Evolutionary conservation across 92 coral and sea anemone species (phyloP), one percentile per base, ranked within the genome.

Genomic region (Nematostella vectensis): DNA sequence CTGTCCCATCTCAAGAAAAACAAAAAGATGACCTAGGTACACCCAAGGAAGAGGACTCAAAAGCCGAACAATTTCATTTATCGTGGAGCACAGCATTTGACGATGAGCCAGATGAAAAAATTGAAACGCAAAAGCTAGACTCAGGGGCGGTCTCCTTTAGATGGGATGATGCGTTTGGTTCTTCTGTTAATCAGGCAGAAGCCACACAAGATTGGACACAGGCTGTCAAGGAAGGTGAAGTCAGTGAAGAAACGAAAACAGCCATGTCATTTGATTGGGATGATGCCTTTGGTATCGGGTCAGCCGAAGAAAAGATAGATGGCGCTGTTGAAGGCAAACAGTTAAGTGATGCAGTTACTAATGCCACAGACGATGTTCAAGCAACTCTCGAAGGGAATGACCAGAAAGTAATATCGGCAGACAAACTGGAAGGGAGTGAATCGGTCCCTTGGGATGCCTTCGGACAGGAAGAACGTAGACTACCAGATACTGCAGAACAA

Each of bases 231-330:
- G 53, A 17, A 9, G 53, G 25, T 47, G 17, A 24, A 31, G 57
- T 51, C 11, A 13, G 29, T 22, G 33, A 9, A 21, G 11, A 51
- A 9, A 6, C 4, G 11, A 19, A 45, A 45, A 10, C 21, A 4
- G 51, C 4, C 4, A 22, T 22, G 4, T 11, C 51, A 39, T 33
- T 72, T 48, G 47, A 62, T 8, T 69, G 67, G 62, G 75, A 72
- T 45, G 80, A 79, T 60, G 75, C 80, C 21, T 79, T 79, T 54
- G 78, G 80, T n/a, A n/a, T n/a, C n/a, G n/a, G n/a, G 27, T 57
- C 59, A 49, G 63, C 40, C n/a, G n/a, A n/a, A n/a, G n/a, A n/a
- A n/a, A n/a, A n/a, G n/a, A n/a, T n/a, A n/a, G n/a, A n/a, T n/a
- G n/a, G n/a, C n/a, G n/a, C n/a, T n/a, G n/a, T n/a, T n/a, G n/a